Evolutionary conservation across 2,888 invertebrate species (phyloP).

Genomic region (Himalopsyche anomala): DNA sequence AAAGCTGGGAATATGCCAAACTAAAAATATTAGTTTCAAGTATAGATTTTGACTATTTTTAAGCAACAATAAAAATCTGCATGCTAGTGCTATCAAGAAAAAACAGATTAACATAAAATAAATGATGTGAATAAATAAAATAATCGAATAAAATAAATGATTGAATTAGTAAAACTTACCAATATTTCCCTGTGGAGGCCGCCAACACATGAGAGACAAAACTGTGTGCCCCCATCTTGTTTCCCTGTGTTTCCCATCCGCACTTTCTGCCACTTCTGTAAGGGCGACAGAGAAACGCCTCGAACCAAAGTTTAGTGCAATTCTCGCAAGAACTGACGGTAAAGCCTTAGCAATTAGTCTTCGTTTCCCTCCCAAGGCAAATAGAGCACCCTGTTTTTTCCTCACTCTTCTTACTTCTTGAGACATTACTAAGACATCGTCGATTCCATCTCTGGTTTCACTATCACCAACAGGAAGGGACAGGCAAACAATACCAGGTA

Average conservation of each 20-base stretch:
- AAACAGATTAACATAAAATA: no score
- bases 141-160: not conserved
- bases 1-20: not conserved
- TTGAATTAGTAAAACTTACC: constrained; percentile 75
- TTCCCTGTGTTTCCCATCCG: constrained; percentile 72
- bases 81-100: not conserved
- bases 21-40: not conserved
- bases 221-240: constrained; percentile 82
- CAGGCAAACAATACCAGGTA: constrained; percentile 82
- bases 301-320: constrained; percentile 81
- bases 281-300: constrained; percentile 82
- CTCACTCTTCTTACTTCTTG: constrained; percentile 68
- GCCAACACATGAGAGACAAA: constrained; percentile 81
- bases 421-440: constrained; percentile 54
- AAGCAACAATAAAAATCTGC: no score
- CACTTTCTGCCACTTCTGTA: constrained; percentile 77
- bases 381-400: constrained; percentile 70
- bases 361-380: constrained; percentile 69
- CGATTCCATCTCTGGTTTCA: constrained; percentile 69
- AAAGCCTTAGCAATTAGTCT: constrained; percentile 80
- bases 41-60: not conserved
- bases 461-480: constrained; percentile 76
- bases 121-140: not conserved
- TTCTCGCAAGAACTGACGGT: constrained; percentile 77
- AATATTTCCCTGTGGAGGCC: constrained; percentile 86